A percentile compares a stretch with the other conserved stretches of the same genome.
Conservation (phyloP, 2,888 invertebrate genomes). For the Cryptocephalus moraei region DNA sequence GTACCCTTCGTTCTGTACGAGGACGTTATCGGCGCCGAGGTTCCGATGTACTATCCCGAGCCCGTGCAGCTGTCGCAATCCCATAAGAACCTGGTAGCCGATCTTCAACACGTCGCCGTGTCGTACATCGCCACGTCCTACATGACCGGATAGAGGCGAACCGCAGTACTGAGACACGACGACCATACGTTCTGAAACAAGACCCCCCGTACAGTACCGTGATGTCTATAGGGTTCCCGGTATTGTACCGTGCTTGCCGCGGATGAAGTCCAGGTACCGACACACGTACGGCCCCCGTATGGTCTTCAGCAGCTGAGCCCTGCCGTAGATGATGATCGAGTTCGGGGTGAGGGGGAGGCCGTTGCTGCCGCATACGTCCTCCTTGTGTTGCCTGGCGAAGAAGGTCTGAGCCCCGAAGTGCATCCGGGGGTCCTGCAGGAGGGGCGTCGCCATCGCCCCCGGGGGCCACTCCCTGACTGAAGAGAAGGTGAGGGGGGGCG, state of each 20-base stretch:
- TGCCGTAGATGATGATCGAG: constrained; percentile 86
- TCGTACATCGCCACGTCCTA: constrained; percentile 40
- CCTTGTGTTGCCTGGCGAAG: constrained; percentile 82
- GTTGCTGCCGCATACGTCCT: constrained; percentile 89
- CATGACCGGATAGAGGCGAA: constrained; percentile 44
- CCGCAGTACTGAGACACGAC: constrained; percentile 75
- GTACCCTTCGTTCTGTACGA: constrained; percentile 57
- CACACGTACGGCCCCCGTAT: constrained; percentile 74
- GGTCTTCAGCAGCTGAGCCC: constrained; percentile 72
- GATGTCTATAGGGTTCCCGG: too few relatives aligned
- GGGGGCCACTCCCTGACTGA: not conserved
- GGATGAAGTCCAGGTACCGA: constrained; percentile 80
- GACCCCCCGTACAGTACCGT: not conserved
- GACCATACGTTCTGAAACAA: constrained; percentile 61
- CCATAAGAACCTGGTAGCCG: constrained; percentile 63
- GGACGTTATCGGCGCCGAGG: constrained; percentile 72
- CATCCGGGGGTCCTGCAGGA: constrained; percentile 40
- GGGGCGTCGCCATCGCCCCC: constrained; percentile 14
- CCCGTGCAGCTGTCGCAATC: constrained; percentile 61
- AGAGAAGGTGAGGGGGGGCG: too few relatives aligned
- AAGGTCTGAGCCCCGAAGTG: constrained; percentile 82
- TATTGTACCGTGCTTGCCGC: constrained; percentile 83
- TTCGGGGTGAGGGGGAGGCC: constrained; percentile 94
- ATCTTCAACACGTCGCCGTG: constrained; percentile 51
- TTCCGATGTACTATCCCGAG: constrained; percentile 69